A percentile compares a stretch with the other conserved stretches of the same genome.
phyloP scores from a whole-genome alignment of 2,797 vertebrate species.

The Garrulus glandarius region DNA sequence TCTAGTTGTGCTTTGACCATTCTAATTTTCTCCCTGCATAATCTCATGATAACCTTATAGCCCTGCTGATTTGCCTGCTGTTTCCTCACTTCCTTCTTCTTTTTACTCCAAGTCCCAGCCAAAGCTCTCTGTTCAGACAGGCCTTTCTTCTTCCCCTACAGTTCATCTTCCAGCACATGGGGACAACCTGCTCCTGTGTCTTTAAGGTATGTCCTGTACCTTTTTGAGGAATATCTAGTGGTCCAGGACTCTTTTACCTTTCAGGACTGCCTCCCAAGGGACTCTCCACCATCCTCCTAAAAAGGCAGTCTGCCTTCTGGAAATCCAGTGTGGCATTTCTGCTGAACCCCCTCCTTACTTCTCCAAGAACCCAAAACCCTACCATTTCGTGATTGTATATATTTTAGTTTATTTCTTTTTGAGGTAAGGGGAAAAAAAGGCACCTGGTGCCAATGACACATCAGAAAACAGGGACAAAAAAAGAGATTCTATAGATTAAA shows the following conservation, averaged over 20 bases:
- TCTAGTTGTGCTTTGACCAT: neutral
- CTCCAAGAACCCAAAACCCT: neutral
- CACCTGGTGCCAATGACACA: neutral
- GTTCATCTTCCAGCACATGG: neutral
- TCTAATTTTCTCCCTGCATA: neutral
- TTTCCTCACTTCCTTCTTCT: neutral
- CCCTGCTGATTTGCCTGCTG: neutral
- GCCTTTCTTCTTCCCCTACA: neutral
- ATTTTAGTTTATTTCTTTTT: neutral
- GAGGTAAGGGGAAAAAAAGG: neutral
- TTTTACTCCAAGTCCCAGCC: neutral
- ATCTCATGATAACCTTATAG: neutral
- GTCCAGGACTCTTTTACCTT: neutral
- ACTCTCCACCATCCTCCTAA: neutral
- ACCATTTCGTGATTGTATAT: neutral
- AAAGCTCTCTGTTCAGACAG: neutral
- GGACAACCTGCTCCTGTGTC: neutral
- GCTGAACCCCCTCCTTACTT: neutral
- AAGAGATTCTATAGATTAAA: neutral
- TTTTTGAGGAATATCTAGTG: neutral
- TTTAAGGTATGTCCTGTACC: neutral
- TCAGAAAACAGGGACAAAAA: neutral
- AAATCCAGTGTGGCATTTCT: neutral
- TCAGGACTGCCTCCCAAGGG: neutral
- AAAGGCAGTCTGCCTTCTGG: neutral